Evolutionary conservation across 1,140 invertebrate genomes (phyloP).

Genomic region (Phocides pigmalion): DNA sequence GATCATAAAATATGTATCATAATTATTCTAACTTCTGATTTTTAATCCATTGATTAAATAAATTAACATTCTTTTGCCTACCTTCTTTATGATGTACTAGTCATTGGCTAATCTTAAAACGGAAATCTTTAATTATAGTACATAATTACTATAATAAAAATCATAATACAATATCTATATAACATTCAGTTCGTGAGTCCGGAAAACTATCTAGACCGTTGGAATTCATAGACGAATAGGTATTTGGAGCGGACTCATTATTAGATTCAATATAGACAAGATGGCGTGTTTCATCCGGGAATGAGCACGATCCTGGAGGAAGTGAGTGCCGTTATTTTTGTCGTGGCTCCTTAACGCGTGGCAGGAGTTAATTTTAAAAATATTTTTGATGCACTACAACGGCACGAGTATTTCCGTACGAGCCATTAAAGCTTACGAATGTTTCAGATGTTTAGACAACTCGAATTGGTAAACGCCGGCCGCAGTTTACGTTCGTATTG

Average conservation of each 20-base stretch:
- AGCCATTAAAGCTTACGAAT: constrained; percentile 34
- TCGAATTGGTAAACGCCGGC: constrained; percentile 3
- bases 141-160: too few relatives aligned
- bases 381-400: constrained; percentile 63
- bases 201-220: constrained; percentile 2
- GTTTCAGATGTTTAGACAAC: constrained; percentile 29
- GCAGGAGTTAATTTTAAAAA: constrained; percentile 65
- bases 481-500: constrained; percentile 6
- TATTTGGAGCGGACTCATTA: constrained; percentile 20
- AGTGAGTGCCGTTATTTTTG: constrained; percentile 57
- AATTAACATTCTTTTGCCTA: too few relatives aligned
- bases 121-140: too few relatives aligned
- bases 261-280: constrained; percentile 29
- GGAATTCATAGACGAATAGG: constrained; percentile 13
- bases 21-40: too few relatives aligned
- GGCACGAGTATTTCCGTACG: constrained; percentile 38
- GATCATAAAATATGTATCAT: too few relatives aligned
- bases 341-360: constrained; percentile 52
- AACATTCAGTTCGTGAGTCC: neutral
- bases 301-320: constrained; percentile 41
- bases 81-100: too few relatives aligned
- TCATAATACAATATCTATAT: neutral
- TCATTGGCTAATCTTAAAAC: neutral
- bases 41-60: too few relatives aligned
- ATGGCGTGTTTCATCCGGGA: constrained; percentile 26